Conservation (phyloP, 2,888 invertebrate genomes). For the Acholoe squamosa region DNA sequence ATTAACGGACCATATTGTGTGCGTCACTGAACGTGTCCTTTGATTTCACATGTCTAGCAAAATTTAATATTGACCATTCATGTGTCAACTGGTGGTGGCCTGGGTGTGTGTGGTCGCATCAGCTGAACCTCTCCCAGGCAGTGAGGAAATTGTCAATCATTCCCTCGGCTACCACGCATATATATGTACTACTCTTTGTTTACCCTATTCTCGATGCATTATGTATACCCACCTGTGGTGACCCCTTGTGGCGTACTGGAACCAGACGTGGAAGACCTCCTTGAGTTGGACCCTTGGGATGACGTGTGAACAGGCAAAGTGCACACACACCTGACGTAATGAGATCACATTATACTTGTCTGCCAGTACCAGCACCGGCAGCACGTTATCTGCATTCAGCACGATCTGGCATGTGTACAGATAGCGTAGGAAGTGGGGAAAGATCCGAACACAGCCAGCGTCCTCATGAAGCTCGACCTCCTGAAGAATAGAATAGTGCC, state of each 20-base stretch:
- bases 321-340: constrained; percentile 90
- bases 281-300: constrained; percentile 92
- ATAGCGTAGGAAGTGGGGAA: constrained; percentile 93
- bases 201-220: too few species aligned
- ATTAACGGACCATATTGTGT: too few species aligned
- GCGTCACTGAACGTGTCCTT: too few species aligned
- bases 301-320: constrained; percentile 93
- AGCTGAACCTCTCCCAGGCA: too few species aligned
- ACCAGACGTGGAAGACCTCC: constrained; percentile 92
- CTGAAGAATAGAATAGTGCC: constrained; percentile 71
- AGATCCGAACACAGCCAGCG: constrained; percentile 91
- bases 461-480: constrained; percentile 89
- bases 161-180: too few species aligned
- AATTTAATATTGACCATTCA: too few species aligned
- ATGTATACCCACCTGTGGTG: constrained; percentile 86
- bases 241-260: constrained; percentile 93
- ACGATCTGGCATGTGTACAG: constrained; percentile 95
- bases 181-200: too few species aligned
- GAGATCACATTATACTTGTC: constrained; percentile 98
- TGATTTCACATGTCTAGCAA: too few species aligned
- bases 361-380: constrained; percentile 93
- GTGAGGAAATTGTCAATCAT: too few species aligned
- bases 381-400: constrained; percentile 91
- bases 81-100: too few species aligned
- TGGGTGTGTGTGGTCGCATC: too few species aligned